Evolutionary conservation across 2,888 invertebrate genomes (phyloP).

Genomic region (Orchesella flavescens): DNA sequence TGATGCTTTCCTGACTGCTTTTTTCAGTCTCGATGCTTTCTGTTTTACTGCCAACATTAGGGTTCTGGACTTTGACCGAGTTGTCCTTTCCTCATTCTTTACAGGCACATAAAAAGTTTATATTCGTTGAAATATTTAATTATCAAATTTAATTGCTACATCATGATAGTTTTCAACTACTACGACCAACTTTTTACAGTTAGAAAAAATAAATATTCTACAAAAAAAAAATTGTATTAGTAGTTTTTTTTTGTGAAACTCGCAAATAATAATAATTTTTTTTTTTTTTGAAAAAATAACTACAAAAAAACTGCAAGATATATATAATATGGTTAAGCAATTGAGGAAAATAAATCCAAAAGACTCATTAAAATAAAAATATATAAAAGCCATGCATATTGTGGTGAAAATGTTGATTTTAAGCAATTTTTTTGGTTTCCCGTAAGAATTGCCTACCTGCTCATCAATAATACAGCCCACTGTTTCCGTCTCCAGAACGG

Average conservation of each 20-base stretch:
- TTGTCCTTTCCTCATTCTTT: slow-evolving; percentile 15
- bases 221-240: slow-evolving; percentile 14
- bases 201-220: slow-evolving; percentile 4
- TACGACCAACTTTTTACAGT: background rate
- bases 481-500: slow-evolving; percentile 74
- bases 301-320: background rate
- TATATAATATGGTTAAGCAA: too few species aligned
- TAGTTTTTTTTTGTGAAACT: background rate
- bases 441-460: slow-evolving; percentile 56
- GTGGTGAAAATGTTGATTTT: background rate
- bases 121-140: too few species aligned
- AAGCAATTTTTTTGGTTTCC: background rate
- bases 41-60: slow-evolving; percentile 61
- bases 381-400: slow-evolving; percentile 12
- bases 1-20: slow-evolving; percentile 60
- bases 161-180: too few species aligned
- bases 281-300: slow-evolving; percentile 17
- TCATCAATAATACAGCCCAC: slow-evolving; percentile 73
- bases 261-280: too few species aligned
- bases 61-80: slow-evolving; percentile 59
- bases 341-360: too few species aligned
- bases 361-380: slow-evolving; percentile 41
- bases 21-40: slow-evolving; percentile 57
- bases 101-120: too few species aligned
- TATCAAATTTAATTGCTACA: too few species aligned